These are phyloP conservation scores for Spea hammondii DNA, from an alignment of 2,797 vertebrate genomes.

Conservation along the genomic window DNA sequence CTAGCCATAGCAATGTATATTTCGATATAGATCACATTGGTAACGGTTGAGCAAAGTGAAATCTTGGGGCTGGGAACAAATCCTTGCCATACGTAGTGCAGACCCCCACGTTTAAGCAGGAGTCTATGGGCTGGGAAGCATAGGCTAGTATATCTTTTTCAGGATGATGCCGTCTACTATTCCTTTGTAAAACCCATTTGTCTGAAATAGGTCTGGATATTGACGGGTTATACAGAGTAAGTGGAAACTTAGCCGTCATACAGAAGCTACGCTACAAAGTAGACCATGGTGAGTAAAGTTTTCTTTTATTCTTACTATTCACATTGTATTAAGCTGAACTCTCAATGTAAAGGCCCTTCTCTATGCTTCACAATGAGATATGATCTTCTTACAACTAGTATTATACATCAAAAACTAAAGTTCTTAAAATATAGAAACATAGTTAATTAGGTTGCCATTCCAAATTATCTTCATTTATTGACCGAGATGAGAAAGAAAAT, in stretches of 20 bases:
- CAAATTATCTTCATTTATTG: too few relatives aligned
- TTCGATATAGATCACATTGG: too few relatives aligned
- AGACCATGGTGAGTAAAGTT: slow-evolving; percentile 78
- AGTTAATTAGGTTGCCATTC: too few relatives aligned
- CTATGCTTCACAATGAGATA: neutral
- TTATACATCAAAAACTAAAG: too few relatives aligned
- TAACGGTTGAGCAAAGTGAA: too few relatives aligned
- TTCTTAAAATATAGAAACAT: too few relatives aligned
- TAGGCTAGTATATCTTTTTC: neutral
- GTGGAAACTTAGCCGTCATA: slow-evolving; percentile 89
- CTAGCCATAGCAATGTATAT: too few relatives aligned
- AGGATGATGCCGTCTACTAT: neutral
- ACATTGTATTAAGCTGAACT: neutral
- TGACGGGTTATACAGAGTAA: slow-evolving; percentile 91
- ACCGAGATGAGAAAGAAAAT: too few relatives aligned
- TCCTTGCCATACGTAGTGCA: too few relatives aligned
- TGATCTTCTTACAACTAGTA: neutral
- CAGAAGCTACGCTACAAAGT: slow-evolving; percentile 87
- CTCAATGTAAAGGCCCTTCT: neutral
- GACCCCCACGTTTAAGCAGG: too few relatives aligned
- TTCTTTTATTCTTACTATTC: neutral
- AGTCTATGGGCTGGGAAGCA: too few relatives aligned
- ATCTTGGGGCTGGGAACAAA: too few relatives aligned
- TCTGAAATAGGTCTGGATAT: slow-evolving; percentile 79
- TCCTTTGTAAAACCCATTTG: neutral